Evolutionary conservation across 2,797 vertebrate species (phyloP).

Genomic region (Euphonia xanthogaster): DNA sequence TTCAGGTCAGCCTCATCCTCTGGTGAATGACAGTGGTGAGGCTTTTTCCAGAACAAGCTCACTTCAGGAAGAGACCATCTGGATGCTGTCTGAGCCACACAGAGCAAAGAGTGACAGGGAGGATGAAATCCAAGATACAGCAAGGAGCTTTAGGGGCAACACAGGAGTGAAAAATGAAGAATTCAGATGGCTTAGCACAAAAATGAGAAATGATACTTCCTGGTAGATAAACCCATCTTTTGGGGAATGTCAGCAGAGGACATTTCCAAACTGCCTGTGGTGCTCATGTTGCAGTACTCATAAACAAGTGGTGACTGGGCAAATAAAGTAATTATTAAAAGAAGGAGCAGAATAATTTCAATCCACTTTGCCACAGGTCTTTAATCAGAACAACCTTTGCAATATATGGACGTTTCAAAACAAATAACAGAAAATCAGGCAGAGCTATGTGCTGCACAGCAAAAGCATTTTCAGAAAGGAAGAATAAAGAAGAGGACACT

Average conservation of each 20-base stretch:
- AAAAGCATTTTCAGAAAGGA: background rate
- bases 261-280: background rate
- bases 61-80: conserved; percentile 14
- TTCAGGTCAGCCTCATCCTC: background rate
- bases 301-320: background rate
- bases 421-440: background rate
- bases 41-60: conserved; percentile 5
- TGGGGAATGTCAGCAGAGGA: background rate
- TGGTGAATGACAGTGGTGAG: background rate
- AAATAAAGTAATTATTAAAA: background rate
- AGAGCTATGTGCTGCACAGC: background rate
- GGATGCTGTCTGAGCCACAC: background rate
- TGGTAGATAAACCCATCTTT: background rate
- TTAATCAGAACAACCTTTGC: background rate
- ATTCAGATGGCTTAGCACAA: background rate
- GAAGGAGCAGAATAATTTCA: background rate
- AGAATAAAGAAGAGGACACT: background rate
- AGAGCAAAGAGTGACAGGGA: background rate
- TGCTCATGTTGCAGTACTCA: background rate
- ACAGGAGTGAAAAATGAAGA: background rate
- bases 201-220: background rate
- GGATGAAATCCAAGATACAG: background rate
- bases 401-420: background rate
- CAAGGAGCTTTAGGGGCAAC: background rate
- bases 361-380: background rate